Base-by-base conservation (phyloP, 2,797 vertebrate genomes). In the Acestrorhynchus altus region DNA sequence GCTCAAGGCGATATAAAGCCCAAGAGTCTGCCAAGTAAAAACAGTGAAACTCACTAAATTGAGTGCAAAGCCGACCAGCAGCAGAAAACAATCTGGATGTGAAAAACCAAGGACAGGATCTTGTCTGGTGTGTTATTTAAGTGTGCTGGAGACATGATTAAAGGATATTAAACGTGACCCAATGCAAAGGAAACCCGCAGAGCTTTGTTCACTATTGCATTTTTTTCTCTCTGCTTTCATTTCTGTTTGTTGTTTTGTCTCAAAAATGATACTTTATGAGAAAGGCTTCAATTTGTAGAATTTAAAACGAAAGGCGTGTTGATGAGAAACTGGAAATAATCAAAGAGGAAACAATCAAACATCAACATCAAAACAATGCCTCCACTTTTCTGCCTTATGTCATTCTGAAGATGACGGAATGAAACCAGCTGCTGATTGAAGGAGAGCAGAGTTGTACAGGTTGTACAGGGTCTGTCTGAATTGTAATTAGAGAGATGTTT, bases 281-380 rank as follows among this genome's bases (percentile, higher is more conserved):
- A 57, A 52, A 57, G 22, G 9, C 15, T 51, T 47, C 60, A 60
- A 54, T 72, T 66, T 61, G 40, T 28, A 59, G 60, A 56, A 24
- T 0, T 76, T 12, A 20, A 44, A 56, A 80, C 46, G 69, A 71
- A 66, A 74, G 44, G 39, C 44, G n/a, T 57, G 28, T 59, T 35
- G 61, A 76, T 40, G 65, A 35, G 18, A 24, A 72, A 82, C 22
- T 60, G 64, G 75, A 83, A 82, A 77, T 6, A 59, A 54, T 18
- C 39, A n/a, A 35, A 24, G 57, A 40, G 18, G 5, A 47, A 47
- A 47, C 40, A 42, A 42, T 35, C 31, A 42, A 42, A 42, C 7
- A 39, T 68, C 49, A 4, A 69, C 72, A 72, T 40, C 20, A 44
- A 46, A 1, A 18, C 44, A 74, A 9, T 5, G 16, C 15, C 4